phyloP scores from a whole-genome alignment of 2,797 vertebrate genomes.

The Artibeus lituratus region DNA sequence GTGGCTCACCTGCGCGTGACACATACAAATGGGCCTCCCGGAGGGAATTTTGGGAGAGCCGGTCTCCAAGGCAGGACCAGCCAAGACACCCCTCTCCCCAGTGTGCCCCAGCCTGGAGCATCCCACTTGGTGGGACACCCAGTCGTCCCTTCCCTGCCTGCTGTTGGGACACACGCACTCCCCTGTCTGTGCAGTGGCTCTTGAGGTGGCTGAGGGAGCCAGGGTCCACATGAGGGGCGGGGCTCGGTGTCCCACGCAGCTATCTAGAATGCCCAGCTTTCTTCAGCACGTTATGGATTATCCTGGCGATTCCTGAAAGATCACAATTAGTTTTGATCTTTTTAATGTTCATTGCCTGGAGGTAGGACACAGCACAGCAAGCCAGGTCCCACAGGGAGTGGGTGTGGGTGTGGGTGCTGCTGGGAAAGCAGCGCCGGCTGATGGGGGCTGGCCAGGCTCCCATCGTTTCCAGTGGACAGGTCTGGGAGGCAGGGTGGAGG shows the following conservation, averaged over 20 bases:
- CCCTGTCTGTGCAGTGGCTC: background rate
- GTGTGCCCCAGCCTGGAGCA: background rate
- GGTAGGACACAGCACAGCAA: background rate
- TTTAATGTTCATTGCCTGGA: background rate
- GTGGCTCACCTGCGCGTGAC: constrained; percentile 49
- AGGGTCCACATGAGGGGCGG: background rate
- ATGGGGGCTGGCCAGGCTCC: background rate
- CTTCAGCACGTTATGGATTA: background rate
- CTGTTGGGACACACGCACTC: no score
- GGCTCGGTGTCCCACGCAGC: background rate
- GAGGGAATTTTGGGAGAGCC: background rate
- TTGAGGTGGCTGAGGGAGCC: background rate
- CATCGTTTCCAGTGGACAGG: background rate
- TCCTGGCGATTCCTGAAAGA: background rate
- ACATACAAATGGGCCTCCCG: fast-evolving
- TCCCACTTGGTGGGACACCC: fast-evolving
- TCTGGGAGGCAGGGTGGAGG: fast-evolving
- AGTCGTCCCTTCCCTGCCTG: background rate
- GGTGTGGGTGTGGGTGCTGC: fast-evolving
- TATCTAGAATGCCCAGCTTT: background rate
- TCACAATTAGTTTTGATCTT: background rate
- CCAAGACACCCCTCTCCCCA: background rate
- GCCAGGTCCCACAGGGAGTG: background rate
- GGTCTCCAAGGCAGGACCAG: background rate
- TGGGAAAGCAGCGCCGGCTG: background rate